Base-by-base conservation (phyloP, 2,888 invertebrate species). In the Beris chalybata region DNA sequence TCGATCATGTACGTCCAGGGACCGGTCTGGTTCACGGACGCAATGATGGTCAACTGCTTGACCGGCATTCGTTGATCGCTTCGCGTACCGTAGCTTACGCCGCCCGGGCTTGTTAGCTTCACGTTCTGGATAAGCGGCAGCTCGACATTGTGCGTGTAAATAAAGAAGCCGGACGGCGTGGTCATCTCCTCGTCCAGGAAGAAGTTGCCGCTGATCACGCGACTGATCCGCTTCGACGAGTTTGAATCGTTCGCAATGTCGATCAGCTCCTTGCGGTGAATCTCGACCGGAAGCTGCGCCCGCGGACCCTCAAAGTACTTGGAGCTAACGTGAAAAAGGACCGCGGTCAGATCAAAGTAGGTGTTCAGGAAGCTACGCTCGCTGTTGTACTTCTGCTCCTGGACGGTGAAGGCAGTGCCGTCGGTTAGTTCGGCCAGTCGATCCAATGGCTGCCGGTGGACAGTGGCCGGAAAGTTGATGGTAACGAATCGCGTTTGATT, bases 1-100 rank as follows among this genome's bases (percentile, higher is more conserved):
- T 85, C 85, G 38, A 86, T 83, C 29, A 81, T 82, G 74, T 86
- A 86, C 0, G 83, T 83, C 86, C 86, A 86, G 0, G 83, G 82
- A 12, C 86, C 86, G 48, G 83, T 82, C 80, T 85, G 84, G 58
- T 83, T 83, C 12, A 85, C 82, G 63, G 81, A 81, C 0, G 83
- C 82, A 11, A 80, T 77, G 4, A 85, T 71, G 2, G 82, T 82
- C 59, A 85, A 79, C 72, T 85, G 81, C 72, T 84, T 85, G 30
- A 83, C 80, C 5, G 80, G 78, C 48, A 84, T 76, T 47, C 82
- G 76, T 44, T 79, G 79, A 72, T 85, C 85, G 50, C 82, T 84
- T 64, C 82, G 76, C 4, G 78, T 79, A 1, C 79, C 76, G 71
- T 79, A 84, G 2, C 78, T 77, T 22, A 80, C 76, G 52, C 83